These are phyloP conservation scores for Ganaspis brasiliensis DNA, from an alignment of 2,888 invertebrate species.

Conservation along the genomic window DNA sequence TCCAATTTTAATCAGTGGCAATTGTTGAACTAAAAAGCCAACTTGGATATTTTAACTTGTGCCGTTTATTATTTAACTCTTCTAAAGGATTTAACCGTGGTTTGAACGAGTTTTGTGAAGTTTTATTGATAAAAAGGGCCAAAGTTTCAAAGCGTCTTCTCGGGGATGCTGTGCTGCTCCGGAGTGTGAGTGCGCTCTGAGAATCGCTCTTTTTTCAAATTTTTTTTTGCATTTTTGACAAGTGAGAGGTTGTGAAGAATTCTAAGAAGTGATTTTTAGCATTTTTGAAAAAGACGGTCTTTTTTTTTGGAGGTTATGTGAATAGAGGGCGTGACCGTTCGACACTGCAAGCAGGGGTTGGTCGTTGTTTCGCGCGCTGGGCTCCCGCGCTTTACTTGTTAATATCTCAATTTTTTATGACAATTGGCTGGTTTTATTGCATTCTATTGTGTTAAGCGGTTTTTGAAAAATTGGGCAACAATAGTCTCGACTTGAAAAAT, in stretches of 20 bases:
- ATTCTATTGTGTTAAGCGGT: neutral
- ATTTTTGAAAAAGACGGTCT: constrained; percentile 16
- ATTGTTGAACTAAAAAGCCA: neutral
- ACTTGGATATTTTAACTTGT: constrained; percentile 6
- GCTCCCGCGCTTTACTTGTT: constrained; percentile 75
- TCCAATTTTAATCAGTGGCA: neutral
- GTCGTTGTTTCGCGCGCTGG: constrained; percentile 76
- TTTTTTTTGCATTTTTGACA: neutral
- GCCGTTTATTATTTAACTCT: neutral
- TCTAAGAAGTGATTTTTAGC: neutral
- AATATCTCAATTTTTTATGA: constrained; percentile 61
- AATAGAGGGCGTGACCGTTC: constrained; percentile 77
- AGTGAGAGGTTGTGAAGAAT: neutral
- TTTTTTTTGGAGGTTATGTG: constrained; percentile 74
- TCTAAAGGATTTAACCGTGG: neutral
- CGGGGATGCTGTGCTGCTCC: constrained; percentile 53
- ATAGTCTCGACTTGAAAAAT: constrained; percentile 15
- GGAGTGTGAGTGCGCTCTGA: neutral
- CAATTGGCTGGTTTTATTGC: constrained; percentile 16
- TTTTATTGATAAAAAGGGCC: constrained; percentile 51
- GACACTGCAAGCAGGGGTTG: constrained; percentile 74
- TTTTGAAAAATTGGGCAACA: constrained; percentile 23
- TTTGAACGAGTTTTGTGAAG: constrained; percentile 7
- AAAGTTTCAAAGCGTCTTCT: constrained; percentile 45
- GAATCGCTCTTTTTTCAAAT: neutral